Percentiles rank a stretch among this genome's conserved stretches.
Evolutionary conservation across 2,113 vertebrate species (phyloP).

Genomic region (Nestor notabilis): DNA sequence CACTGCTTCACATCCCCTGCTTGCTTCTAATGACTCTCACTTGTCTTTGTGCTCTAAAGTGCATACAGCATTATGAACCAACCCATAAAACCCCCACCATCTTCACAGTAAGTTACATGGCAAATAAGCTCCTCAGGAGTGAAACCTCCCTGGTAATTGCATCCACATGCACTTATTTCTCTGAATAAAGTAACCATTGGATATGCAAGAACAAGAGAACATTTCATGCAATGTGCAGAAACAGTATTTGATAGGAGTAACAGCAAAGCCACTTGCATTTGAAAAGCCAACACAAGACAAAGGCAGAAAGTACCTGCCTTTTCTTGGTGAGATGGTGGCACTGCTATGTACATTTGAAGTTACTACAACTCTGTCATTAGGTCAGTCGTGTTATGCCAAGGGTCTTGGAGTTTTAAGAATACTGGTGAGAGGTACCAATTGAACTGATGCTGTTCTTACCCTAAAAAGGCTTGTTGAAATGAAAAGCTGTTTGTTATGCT

Average conservation of each 20-base stretch:
- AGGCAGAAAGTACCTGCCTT: background rate
- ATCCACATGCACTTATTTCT: background rate
- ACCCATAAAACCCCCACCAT: background rate
- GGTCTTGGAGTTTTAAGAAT: background rate
- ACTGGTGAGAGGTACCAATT: background rate
- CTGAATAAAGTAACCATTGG: background rate
- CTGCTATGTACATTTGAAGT: background rate
- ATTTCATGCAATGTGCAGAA: background rate
- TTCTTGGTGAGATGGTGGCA: background rate
- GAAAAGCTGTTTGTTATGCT: background rate
- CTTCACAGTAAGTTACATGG: background rate
- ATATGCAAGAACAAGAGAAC: background rate
- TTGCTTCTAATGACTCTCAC: background rate
- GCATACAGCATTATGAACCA: fast-evolving
- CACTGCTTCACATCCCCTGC: background rate
- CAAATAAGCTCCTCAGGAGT: background rate
- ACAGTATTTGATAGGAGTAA: background rate
- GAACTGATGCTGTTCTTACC: background rate
- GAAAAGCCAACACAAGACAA: background rate
- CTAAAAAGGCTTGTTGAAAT: background rate
- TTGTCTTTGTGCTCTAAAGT: background rate
- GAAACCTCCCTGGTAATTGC: background rate
- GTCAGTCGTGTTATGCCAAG: background rate
- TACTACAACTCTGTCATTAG: background rate
- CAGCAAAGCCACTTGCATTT: background rate